A percentile compares a stretch with the other conserved stretches of the same genome.
Conservation (phyloP, 2,888 invertebrate genomes). For the Apotomis turbidana region DNA sequence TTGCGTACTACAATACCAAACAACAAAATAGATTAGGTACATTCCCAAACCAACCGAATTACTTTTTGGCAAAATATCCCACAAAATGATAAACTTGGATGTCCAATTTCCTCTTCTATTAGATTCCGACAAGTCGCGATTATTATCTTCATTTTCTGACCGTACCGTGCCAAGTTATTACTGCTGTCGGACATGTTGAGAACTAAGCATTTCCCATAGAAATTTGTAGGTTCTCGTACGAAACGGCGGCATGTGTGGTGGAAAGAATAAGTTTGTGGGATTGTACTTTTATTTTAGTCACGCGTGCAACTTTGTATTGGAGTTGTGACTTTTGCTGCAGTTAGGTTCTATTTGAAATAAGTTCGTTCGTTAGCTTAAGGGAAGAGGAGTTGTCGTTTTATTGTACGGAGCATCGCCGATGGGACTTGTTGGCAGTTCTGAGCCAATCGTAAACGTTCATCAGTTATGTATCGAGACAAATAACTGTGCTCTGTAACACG, state of each 20-base stretch:
- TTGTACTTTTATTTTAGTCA: constrained; percentile 42
- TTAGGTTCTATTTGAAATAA: constrained; percentile 38
- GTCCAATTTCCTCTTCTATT: constrained; percentile 42
- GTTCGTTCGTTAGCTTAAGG: constrained; percentile 35
- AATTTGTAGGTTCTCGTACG: constrained; percentile 3
- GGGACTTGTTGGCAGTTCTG: background rate
- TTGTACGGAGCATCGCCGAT: background rate
- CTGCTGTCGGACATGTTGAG: constrained; percentile 17
- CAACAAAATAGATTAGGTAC: background rate
- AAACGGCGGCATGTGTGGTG: background rate
- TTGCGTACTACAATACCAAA: background rate
- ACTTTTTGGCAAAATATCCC: constrained; percentile 35
- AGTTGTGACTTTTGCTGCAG: constrained; percentile 41
- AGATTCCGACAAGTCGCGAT: constrained; percentile 42
- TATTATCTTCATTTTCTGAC: constrained; percentile 42
- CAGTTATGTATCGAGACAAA: background rate
- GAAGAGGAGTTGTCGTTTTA: constrained; percentile 23
- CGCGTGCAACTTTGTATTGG: constrained; percentile 39
- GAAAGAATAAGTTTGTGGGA: constrained; percentile 36
- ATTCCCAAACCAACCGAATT: background rate
- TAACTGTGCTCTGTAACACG: too few species aligned
- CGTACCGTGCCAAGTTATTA: constrained; percentile 28
- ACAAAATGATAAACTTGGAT: constrained; percentile 38
- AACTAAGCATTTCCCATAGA: constrained; percentile 19
- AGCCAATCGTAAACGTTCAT: background rate